A percentile compares a stretch with the other conserved stretches of the same genome.
Conservation (phyloP, 1,140 invertebrate genomes). For the Tenebrio molitor region DNA sequence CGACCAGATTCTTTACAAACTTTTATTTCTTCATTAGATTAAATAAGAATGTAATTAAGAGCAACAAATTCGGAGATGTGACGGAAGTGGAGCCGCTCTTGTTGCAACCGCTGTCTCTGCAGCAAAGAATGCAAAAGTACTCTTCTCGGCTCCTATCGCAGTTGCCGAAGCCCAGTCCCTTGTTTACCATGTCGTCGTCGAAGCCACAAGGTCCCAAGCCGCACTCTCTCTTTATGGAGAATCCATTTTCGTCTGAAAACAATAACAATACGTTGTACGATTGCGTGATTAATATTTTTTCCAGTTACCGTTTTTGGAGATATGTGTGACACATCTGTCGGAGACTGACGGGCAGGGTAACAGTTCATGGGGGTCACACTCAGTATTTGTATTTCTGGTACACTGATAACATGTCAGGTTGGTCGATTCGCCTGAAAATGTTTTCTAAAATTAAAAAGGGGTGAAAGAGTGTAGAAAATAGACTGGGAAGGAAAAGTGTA, state of each 20-base stretch:
- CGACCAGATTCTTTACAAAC: neutral
- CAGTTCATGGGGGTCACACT: conserved; percentile 66
- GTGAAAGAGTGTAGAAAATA: too few relatives aligned
- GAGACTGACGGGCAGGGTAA: conserved; percentile 66
- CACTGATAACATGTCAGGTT: conserved; percentile 71
- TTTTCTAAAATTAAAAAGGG: neutral
- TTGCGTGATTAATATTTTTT: too few relatives aligned
- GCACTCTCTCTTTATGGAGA: conserved; percentile 68
- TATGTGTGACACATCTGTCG: conserved; percentile 69
- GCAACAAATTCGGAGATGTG: neutral
- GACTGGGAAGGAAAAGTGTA: too few relatives aligned
- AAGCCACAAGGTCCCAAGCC: conserved; percentile 70
- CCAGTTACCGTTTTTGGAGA: conserved; percentile 69
- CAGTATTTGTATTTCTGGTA: conserved; percentile 62
- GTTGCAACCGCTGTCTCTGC: conserved; percentile 66
- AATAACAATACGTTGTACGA: conserved; percentile 8
- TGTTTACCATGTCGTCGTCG: conserved; percentile 65
- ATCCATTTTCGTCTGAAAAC: conserved; percentile 65
- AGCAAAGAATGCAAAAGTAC: conserved; percentile 66
- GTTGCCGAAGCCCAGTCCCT: conserved; percentile 66
- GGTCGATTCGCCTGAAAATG: conserved; percentile 22
- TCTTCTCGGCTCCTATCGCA: conserved; percentile 67
- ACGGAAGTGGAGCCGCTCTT: conserved; percentile 50
- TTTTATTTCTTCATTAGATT: neutral
- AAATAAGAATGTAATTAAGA: neutral